Conservation (phyloP, 2,113 vertebrate species). For the Cettia cetti region DNA sequence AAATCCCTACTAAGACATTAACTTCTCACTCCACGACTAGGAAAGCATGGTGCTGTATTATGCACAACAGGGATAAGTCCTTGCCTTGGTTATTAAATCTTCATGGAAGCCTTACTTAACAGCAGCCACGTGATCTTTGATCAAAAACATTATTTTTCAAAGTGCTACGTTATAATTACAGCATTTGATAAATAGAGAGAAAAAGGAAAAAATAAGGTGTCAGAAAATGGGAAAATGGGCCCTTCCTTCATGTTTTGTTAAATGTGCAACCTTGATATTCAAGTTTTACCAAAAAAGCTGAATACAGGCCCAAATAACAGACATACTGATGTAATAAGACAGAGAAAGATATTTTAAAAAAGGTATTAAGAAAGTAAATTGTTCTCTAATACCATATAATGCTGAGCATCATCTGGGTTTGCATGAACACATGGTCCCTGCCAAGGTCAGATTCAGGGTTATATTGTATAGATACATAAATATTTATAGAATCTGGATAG, state of each 20-base stretch:
- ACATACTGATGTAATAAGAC: not conserved
- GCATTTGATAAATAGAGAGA: not conserved
- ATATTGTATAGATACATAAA: not conserved
- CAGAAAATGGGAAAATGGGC: not conserved
- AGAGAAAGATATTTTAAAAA: not conserved
- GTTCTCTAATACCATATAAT: not conserved
- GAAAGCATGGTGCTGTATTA: not conserved
- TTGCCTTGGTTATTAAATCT: not conserved
- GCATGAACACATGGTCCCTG: not conserved
- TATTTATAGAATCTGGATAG: not conserved
- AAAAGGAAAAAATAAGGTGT: not conserved
- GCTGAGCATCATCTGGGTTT: not conserved
- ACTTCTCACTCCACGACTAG: not conserved
- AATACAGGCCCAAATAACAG: not conserved
- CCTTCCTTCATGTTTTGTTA: not conserved
- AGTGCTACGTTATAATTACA: not conserved
- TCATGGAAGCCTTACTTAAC: not conserved
- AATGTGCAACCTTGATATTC: not conserved
- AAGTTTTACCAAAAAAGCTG: not conserved
- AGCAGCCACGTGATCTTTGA: not conserved
- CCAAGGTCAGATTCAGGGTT: not conserved
- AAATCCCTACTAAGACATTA: not conserved
- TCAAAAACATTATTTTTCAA: not conserved
- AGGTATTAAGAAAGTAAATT: not conserved
- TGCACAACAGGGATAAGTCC: not conserved